These are phyloP conservation scores for Melieria crassipennis DNA, from an alignment of 2,888 invertebrate species.

Conservation along the genomic window DNA sequence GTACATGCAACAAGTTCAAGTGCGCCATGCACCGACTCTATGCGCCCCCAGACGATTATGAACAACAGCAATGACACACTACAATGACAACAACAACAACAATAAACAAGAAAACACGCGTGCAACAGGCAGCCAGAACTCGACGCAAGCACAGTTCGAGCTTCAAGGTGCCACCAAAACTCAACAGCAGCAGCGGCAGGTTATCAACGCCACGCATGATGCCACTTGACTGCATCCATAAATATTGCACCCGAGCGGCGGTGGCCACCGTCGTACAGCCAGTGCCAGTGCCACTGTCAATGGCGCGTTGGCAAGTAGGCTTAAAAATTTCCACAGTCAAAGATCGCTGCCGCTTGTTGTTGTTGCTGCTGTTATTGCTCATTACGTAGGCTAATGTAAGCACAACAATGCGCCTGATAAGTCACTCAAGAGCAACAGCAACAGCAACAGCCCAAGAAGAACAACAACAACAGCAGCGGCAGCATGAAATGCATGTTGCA, in stretches of 20 bases:
- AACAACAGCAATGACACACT: not conserved
- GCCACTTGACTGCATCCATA: conserved; percentile 19
- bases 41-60: conserved; percentile 2
- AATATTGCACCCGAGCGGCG: conserved; percentile 14
- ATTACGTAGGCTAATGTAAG: conserved; percentile 61
- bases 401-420: conserved; percentile 55
- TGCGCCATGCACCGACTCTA: conserved; percentile 1
- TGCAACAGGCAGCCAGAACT: not conserved
- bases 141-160: not conserved
- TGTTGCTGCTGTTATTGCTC: conserved; percentile 42
- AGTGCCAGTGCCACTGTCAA: conserved; percentile 11
- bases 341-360: no score
- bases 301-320: not conserved
- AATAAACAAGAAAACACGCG: not conserved
- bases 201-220: conserved; percentile 25
- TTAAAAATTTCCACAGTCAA: no score
- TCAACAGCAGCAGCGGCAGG: not conserved
- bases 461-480: not conserved
- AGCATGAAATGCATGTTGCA: not conserved
- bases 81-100: not conserved
- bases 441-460: not conserved
- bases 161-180: conserved; percentile 1
- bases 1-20: conserved; percentile 22
- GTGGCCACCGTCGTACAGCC: not conserved
- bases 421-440: conserved; percentile 29